phyloP scores from a whole-genome alignment of 2,888 invertebrate species.

The Diabrotica balteata region DNA sequence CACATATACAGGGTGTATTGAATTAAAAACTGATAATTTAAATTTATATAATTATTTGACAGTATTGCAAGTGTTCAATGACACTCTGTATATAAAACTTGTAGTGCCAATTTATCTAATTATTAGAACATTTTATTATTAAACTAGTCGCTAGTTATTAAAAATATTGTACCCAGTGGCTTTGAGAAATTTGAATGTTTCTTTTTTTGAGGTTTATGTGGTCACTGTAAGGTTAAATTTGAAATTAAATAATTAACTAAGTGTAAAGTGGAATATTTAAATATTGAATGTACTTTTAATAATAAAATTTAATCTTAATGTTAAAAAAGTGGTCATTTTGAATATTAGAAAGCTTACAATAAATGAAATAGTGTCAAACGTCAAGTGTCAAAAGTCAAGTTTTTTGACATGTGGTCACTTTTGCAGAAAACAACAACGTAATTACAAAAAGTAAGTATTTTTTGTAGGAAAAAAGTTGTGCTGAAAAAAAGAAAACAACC shows the following conservation, averaged over 20 bases:
- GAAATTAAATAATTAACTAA: constrained; percentile 16
- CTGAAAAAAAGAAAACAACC: too few relatives aligned
- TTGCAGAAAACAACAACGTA: neutral
- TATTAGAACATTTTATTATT: constrained; percentile 20
- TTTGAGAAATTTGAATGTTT: constrained; percentile 34
- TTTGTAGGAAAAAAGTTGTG: neutral
- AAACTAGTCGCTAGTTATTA: constrained; percentile 20
- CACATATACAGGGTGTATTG: constrained; percentile 23
- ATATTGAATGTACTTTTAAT: constrained; percentile 24
- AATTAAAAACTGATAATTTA: constrained; percentile 8
- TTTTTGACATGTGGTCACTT: neutral
- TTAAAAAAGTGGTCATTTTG: constrained; percentile 15
- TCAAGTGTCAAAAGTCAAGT: too few relatives aligned
- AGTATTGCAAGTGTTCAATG: constrained; percentile 4
- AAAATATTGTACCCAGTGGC: constrained; percentile 30
- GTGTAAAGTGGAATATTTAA: constrained; percentile 25
- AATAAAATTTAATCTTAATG: constrained; percentile 28
- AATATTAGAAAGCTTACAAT: neutral
- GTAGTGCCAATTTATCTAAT: constrained; percentile 24
- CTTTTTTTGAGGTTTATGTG: constrained; percentile 34
- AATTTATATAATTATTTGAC: constrained; percentile 5
- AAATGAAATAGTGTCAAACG: too few relatives aligned
- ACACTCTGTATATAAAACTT: constrained; percentile 18
- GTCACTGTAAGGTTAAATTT: constrained; percentile 34
- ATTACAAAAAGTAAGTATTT: neutral